Base-by-base conservation (phyloP, 30 jellyfish, hydroid and myxozoan species). In the Turritopsis dohrnii region DNA sequence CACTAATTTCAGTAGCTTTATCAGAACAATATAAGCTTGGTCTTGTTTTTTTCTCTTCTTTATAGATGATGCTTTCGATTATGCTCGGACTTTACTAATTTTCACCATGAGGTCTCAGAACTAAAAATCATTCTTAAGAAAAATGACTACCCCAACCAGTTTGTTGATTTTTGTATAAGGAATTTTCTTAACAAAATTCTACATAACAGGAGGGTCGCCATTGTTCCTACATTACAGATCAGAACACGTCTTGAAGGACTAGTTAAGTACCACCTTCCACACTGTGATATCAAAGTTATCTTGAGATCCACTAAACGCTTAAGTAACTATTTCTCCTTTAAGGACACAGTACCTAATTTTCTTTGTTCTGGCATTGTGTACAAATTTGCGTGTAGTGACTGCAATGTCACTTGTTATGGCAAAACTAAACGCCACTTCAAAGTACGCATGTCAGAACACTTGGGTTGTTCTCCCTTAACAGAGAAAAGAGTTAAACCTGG, bases 381-480 rank as follows among this genome's bases (percentile, higher is more conserved):
- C 66, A 69, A 52, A 1, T 83, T 71, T 71, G 52, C 53, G 84
- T 83, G 76, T 71, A 60, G 84, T 83, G 84, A 52, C 86, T 84
- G 86, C 86, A 73, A 79, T 29, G 87, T 74, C 87, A 75, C 76
- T 54, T 54, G 75, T 84, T 74, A 74, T 76, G 81, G 91, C 25
- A 75, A 75, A 76, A 84, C 91, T 27, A 7, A 69, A 69, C 77
- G 77, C 22, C 77, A 69, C 19, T 69, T 69, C 30, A 69, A 69
- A 69, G 77, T 69, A n/a, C 77, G 77, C 19, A 69, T 69, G 77
- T 69, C 22, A 17, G 77, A 69, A 27, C 77, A 69, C 19, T 69
- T 69, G 16, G 77, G 22, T 69, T n/a, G 28, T 69, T 69, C 77
- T 19, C 31, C 77, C 19, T 27, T 7, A n/a, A 69, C 77, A 9